A percentile compares a stretch with the other conserved stretches of the same genome.
These are phyloP conservation scores for Diadromus collaris DNA, from an alignment of 2,888 invertebrate species.

Conservation along the genomic window DNA sequence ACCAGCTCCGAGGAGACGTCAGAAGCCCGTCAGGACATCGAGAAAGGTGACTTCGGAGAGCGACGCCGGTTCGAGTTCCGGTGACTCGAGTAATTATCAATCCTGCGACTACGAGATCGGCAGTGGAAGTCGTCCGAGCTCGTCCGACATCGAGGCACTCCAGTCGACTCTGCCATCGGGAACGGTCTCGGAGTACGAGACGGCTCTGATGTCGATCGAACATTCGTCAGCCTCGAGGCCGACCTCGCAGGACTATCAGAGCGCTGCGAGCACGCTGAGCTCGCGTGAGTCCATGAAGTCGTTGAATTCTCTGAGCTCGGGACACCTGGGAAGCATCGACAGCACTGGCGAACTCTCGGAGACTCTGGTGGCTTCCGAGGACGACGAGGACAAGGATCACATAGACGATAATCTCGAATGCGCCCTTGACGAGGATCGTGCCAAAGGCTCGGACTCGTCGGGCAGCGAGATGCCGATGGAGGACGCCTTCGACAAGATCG, in stretches of 20 bases:
- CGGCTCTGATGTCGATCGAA: constrained; percentile 90
- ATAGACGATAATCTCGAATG: constrained; percentile 82
- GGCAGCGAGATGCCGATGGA: constrained; percentile 70
- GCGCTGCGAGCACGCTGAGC: constrained; percentile 93
- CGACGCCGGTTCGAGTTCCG: constrained; percentile 92
- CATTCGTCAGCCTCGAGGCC: constrained; percentile 86
- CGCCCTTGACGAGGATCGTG: constrained; percentile 76
- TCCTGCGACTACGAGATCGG: constrained; percentile 91
- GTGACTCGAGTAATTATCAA: constrained; percentile 91
- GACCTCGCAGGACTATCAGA: constrained; percentile 92
- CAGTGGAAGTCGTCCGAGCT: constrained; percentile 88
- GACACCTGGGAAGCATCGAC: constrained; percentile 93
- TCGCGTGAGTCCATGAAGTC: constrained; percentile 95
- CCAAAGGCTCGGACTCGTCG: constrained; percentile 68
- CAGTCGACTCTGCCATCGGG: constrained; percentile 83
- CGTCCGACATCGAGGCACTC: constrained; percentile 93
- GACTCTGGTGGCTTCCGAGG: constrained; percentile 94
- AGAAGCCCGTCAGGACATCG: constrained; percentile 74
- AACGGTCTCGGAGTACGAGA: constrained; percentile 93
- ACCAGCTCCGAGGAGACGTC: constrained; percentile 76
- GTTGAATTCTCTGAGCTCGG: constrained; percentile 93
- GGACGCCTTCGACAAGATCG: constrained; percentile 80
- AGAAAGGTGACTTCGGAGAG: constrained; percentile 88
- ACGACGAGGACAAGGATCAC: constrained; percentile 84
- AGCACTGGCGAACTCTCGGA: constrained; percentile 93